These are phyloP conservation scores for Loripinus fragilis DNA, from an alignment of 2,888 invertebrate genomes.

Conservation along the genomic window DNA sequence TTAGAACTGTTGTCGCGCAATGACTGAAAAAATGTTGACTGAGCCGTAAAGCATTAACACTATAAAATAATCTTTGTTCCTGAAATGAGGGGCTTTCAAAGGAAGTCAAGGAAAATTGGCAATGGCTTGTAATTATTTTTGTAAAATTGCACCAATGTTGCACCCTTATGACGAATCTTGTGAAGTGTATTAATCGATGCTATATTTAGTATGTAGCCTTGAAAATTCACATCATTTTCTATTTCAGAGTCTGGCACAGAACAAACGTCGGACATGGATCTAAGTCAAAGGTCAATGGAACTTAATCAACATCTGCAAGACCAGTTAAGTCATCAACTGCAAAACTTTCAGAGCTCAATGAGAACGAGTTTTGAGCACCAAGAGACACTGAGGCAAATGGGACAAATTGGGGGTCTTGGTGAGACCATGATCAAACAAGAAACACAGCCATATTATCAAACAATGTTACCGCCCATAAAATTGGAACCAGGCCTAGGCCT, in stretches of 20 bases:
- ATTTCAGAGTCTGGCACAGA: constrained; percentile 40
- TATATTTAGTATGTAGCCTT: too few species aligned
- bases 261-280: constrained; percentile 48
- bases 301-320: too few species aligned
- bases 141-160: too few species aligned
- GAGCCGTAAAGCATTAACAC: too few species aligned
- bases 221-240: not conserved
- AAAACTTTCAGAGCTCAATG: not conserved
- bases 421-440: not conserved
- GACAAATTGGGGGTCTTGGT: not conserved
- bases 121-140: too few species aligned
- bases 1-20: too few species aligned
- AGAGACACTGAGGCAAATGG: not conserved
- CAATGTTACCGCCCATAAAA: constrained; percentile 57
- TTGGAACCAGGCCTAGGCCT: constrained; percentile 53
- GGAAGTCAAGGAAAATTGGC: too few species aligned
- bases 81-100: too few species aligned
- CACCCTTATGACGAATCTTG: too few species aligned
- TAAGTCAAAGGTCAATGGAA: constrained; percentile 35
- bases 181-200: too few species aligned
- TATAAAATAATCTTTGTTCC: too few species aligned
- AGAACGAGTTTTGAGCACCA: not conserved
- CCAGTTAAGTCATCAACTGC: not conserved
- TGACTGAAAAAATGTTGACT: too few species aligned
- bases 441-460: constrained; percentile 1